Evolutionary conservation across 2,797 vertebrate species (phyloP).

Genomic region (Hippopotamyrus pictus): DNA sequence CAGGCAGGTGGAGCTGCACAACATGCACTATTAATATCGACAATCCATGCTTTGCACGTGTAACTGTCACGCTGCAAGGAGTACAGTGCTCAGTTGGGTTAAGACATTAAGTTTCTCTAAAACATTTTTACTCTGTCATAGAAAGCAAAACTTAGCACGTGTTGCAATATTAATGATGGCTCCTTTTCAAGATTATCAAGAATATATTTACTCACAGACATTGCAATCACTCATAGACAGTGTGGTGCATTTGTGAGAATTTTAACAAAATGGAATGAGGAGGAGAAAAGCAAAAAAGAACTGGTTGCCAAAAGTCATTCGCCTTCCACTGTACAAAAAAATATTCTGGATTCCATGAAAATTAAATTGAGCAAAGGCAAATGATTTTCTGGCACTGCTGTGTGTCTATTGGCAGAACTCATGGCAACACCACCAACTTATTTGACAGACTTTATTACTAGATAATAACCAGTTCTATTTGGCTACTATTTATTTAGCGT

Average conservation of each 20-base stretch:
- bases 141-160: background rate
- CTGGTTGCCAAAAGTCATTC: background rate
- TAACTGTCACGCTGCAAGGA: background rate
- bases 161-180: background rate
- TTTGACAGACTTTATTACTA: background rate
- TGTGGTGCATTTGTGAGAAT: background rate
- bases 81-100: background rate
- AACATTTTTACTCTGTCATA: background rate
- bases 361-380: background rate
- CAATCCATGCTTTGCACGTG: background rate
- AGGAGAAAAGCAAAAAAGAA: background rate
- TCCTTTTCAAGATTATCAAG: background rate
- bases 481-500: background rate
- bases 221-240: background rate
- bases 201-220: background rate
- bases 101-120: background rate
- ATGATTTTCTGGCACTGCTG: background rate
- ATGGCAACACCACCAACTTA: background rate
- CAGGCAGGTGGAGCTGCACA: background rate
- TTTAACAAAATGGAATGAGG: background rate
- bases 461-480: background rate
- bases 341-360: background rate
- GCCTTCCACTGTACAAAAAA: background rate
- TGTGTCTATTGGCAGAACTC: background rate
- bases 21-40: background rate